Base-by-base conservation (phyloP, 2,888 invertebrate species). In the Punctoribates punctum region DNA sequence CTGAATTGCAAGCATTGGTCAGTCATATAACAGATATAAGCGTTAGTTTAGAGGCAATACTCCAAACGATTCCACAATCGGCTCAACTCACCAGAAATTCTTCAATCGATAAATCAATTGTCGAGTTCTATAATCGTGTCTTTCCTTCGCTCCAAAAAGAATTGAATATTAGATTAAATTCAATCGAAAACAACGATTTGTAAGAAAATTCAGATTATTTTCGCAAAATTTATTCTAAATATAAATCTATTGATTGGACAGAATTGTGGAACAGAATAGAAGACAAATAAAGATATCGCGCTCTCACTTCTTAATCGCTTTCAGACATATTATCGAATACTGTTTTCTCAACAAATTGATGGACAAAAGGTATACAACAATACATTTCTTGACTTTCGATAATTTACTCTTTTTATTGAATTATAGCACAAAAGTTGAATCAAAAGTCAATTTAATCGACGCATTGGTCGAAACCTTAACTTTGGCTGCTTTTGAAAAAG, bases 51-150 rank as follows among this genome's bases (percentile, higher is more conserved):
- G 20, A 48, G 46, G 42, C 42, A 34, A 13, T 75, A 4, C 13
- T 75, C 9, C 23, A 42, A 54, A 34, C 25, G 20, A 23, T 70
- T 23, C 72, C 75, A 46, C 34, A 27, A 54, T n/a, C 29, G n/a
- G 8, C 75, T 23, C 20, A 25, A n/a, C 9, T 75, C 20, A 72
- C n/a, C 27, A 29, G 11, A 23, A 34, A 11, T 15, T 11, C 70
- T 9, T n/a, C 29, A n/a, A 25, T 75, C 34, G 25, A 46, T 6
- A 60, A 70, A 72, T 17, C 27, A 25, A 34, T 86, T 83, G 88
- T 91, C 79, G 88, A 88, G 78, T 87, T 92, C 79, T 94, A 94
- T 84, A 91, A 91, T 80, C 87, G 87, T 80, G 88, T 90, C 6
- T 87, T 93, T 79, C 89, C 91, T 17, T 86, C 87, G 80, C 82